phyloP scores from a whole-genome alignment of 2,113 vertebrate species.

The Carlito syrichta region DNA sequence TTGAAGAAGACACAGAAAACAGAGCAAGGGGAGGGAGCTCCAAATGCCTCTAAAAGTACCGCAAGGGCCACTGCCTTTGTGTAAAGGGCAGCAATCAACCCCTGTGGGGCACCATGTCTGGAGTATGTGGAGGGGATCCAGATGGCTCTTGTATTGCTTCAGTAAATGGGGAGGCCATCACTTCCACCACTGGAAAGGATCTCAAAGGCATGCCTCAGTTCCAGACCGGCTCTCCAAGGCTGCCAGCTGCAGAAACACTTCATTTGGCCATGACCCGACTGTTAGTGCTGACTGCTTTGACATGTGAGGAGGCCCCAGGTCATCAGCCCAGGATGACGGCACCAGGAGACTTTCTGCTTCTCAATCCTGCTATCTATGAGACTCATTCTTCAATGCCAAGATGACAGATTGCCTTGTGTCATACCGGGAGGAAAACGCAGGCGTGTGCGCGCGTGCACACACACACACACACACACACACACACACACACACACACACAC shows the following conservation, averaged over 20 bases:
- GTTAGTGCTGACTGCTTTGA: background rate
- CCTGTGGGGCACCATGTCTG: background rate
- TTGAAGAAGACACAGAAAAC: background rate
- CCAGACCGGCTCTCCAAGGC: background rate
- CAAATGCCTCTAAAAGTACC: background rate
- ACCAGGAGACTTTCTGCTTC: slow-evolving; percentile 20
- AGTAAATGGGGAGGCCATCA: background rate
- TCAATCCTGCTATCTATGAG: background rate
- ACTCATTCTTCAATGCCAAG: slow-evolving; percentile 56
- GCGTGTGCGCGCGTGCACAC: background rate
- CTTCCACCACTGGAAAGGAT: background rate
- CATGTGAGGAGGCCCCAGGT: background rate
- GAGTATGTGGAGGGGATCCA: background rate
- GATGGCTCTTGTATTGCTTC: background rate
- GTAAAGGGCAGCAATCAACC: background rate
- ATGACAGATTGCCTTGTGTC: slow-evolving; percentile 45
- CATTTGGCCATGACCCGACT: background rate
- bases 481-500: no score
- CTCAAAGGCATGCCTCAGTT: background rate
- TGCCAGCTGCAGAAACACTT: background rate
- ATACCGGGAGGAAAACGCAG: background rate
- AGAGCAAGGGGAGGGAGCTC: background rate
- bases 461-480: background rate
- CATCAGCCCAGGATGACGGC: slow-evolving; percentile 20
- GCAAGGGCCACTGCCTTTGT: background rate